Evolutionary conservation across 53 echinoderm and acorn worm species (phyloP).

Genomic region (Paracentrotus lividus): DNA sequence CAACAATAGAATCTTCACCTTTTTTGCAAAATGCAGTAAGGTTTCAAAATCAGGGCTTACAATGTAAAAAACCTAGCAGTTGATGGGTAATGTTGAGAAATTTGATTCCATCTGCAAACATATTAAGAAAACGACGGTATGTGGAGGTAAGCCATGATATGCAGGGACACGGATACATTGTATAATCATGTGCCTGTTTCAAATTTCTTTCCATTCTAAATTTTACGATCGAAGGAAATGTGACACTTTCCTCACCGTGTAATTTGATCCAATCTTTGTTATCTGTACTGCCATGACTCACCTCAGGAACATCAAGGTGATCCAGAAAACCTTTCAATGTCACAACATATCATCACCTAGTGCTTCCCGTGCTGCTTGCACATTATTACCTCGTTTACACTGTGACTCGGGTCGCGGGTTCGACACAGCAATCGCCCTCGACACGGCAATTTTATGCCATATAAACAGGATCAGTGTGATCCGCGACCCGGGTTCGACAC

Average conservation of each 20-base stretch:
- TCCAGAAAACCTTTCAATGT: conserved; percentile 17
- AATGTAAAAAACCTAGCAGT: background rate
- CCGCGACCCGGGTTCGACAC: no score
- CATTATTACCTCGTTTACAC: background rate
- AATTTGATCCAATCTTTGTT: conserved; percentile 20
- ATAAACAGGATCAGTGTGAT: no score
- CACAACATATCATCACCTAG: conserved; percentile 17
- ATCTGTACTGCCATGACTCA: conserved; percentile 24
- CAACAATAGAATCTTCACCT: no score
- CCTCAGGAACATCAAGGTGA: background rate
- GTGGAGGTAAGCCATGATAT: background rate
- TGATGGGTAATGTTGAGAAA: background rate
- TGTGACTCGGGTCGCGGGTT: no score
- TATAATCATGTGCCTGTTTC: background rate
- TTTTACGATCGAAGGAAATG: conserved; percentile 36
- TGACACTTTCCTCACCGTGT: conserved; percentile 11
- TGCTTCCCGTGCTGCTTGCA: background rate
- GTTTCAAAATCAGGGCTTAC: no score
- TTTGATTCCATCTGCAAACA: background rate
- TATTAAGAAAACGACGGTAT: background rate
- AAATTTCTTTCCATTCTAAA: conserved; percentile 27
- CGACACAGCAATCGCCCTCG: no score
- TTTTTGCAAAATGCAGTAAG: no score
- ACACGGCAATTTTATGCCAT: no score
- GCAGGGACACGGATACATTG: background rate